A percentile compares a stretch with the other conserved stretches of the same genome.
phyloP scores from a whole-genome alignment of 2,888 invertebrate species.

The Xestoiulus laeticollis region DNA sequence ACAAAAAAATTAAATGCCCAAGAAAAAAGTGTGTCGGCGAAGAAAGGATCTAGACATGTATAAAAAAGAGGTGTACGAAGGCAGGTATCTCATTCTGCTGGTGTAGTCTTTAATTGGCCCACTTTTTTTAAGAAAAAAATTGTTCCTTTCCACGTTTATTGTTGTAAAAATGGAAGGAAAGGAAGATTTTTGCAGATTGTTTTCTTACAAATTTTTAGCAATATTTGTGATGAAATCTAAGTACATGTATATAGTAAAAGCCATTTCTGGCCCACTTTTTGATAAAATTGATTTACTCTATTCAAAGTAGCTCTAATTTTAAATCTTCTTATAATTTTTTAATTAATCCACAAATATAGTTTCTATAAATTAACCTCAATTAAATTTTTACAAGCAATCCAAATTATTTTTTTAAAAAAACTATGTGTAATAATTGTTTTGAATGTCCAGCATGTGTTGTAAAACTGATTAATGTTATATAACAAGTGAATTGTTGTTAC shows the following conservation, averaged over 20 bases:
- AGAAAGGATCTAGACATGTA: not conserved
- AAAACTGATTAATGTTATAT: too few relatives aligned
- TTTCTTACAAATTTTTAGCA: not conserved
- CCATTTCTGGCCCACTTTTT: not conserved
- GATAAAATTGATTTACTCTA: too few relatives aligned
- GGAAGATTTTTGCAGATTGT: not conserved
- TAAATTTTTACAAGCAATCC: too few relatives aligned
- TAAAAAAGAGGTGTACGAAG: not conserved
- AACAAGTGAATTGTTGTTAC: too few relatives aligned
- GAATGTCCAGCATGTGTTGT: too few relatives aligned
- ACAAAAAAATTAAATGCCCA: not conserved
- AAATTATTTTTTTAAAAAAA: too few relatives aligned
- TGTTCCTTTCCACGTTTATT: not conserved
- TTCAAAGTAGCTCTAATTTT: too few relatives aligned
- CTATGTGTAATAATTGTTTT: too few relatives aligned
- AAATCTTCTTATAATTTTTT: too few relatives aligned
- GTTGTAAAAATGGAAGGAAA: not conserved
- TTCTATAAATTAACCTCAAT: too few relatives aligned
- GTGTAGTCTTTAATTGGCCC: slow-evolving; percentile 16
- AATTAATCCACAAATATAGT: not conserved
- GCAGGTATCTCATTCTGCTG: not conserved
- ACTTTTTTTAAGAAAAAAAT: not conserved
- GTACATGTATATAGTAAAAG: not conserved
- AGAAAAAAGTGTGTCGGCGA: not conserved
- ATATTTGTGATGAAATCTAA: not conserved